Evolutionary conservation across 2,888 invertebrate genomes (phyloP).

Genomic region (Euphydryas editha): DNA sequence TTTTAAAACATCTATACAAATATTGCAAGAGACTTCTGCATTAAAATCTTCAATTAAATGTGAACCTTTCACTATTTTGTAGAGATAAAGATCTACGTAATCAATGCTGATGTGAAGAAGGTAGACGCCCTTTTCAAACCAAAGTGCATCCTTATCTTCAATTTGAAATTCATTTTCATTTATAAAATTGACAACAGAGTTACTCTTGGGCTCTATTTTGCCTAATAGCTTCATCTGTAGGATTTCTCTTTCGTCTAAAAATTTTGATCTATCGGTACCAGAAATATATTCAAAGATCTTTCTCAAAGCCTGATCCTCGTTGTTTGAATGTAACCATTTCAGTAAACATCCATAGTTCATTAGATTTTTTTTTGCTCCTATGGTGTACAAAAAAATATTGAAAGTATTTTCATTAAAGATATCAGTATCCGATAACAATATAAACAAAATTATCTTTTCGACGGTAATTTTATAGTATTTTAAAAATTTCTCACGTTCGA

Average conservation of each 20-base stretch:
- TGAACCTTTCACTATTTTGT: slow-evolving; percentile 36
- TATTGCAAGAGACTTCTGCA: slow-evolving; percentile 43
- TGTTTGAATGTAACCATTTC: slow-evolving; percentile 12
- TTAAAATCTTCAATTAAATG: slow-evolving; percentile 39
- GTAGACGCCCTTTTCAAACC: slow-evolving; percentile 51
- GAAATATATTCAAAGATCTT: slow-evolving; percentile 19
- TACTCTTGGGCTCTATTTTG: slow-evolving; percentile 6
- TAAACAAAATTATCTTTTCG: slow-evolving; percentile 13
- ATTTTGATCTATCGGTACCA: slow-evolving; percentile 9
- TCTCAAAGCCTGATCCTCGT: background rate
- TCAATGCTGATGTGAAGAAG: slow-evolving; percentile 40
- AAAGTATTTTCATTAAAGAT: slow-evolving; percentile 16
- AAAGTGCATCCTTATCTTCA: slow-evolving; percentile 41
- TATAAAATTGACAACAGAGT: slow-evolving; percentile 16
- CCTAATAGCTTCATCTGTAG: slow-evolving; percentile 10
- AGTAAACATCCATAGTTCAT: background rate
- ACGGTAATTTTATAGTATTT: slow-evolving; percentile 9
- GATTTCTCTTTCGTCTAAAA: slow-evolving; percentile 8
- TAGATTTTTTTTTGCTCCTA: background rate
- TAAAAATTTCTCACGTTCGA: slow-evolving; percentile 7
- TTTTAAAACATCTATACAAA: slow-evolving; percentile 52
- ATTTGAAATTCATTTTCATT: slow-evolving; percentile 36
- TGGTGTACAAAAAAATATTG: background rate
- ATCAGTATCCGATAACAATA: slow-evolving; percentile 10
- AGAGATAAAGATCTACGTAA: slow-evolving; percentile 44